Evolutionary conservation across 2,113 vertebrate species (phyloP), one percentile per base, ranked within the genome.

Genomic region (Regulus satrapa): DNA sequence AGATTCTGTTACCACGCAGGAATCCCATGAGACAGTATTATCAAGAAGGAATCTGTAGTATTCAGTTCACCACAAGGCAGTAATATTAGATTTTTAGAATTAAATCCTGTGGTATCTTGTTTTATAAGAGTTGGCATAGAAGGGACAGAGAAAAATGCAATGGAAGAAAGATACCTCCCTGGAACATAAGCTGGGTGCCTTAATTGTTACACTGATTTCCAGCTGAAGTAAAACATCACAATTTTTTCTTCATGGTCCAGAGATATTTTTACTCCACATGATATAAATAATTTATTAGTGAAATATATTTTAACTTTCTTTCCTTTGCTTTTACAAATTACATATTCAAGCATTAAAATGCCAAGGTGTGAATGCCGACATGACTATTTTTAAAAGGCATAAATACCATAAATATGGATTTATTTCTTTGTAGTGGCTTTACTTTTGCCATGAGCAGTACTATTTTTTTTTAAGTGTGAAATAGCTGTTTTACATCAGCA

Each of bases 71-170:
- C 93, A 96, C 86, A 84, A 96, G 96, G 93, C 92, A 94, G 97
- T 97, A 97, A 96, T 95, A 97, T 88, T 97, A 97, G 97, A 97
- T 95, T 97, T 97, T 97, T 97, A 97, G 97, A 96, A 95, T 97
- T 79, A 97, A 97, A 96, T 88, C 95, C 94, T 63, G 31, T 38
- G 59, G 95, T 97, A 87, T 97, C 97, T 96, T 92, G 75, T 97
- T 97, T 97, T 97, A 97, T 97, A 97, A 97, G 97, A 95, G 81
- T 15, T 97, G 95, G 94, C 93, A 96, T 75, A 77, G 76, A 90
- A 96, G 51, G 78, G 85, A 94, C 36, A 90, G 67, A 89, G 64
- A 41, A 88, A 91, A 94, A 94, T 81, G 88, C 75, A 94, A 29
- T 94, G 92, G 86, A 88, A 95, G 92, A 94, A 97, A 88, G 90